Evolutionary conservation across 2,888 invertebrate genomes (phyloP), one percentile per base, ranked within the genome.

Genomic region (Beris morrisii): DNA sequence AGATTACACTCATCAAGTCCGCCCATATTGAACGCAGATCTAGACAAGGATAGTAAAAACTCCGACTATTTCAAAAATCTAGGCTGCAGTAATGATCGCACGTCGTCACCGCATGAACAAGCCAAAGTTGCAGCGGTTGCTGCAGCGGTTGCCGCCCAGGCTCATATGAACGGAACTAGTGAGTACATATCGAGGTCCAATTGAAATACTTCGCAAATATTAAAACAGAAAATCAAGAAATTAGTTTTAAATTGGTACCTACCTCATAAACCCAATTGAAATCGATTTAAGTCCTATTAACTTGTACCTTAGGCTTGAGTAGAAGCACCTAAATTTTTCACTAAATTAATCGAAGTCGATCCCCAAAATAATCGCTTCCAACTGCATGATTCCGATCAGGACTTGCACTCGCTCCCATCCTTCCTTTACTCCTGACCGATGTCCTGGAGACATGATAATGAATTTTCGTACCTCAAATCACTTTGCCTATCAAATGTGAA

Each of bases 101-200:
- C 71, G 46, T 58, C 70, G 43, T 72, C 72, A 13, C 72, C 67
- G 12, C 75, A 75, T 69, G 79, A 77, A 1, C 77, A 78, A 68
- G 73, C 77, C 64, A 83, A 83, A 71, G 82, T 82, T 57, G 73
- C 75, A 12, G 80, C 81, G 65, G 82, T 82, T 69, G 79, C 79
- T 61, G 83, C 83, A 45, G 82, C 82, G 12, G 83, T 84, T 12
- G 82, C 83, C 48, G 82, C 82, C 32, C 82, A 84, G 70, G 84
- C 86, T 55, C 87, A 87, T 77, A 78, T 87, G 55, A 87, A 87
- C 75, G 87, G 87, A 76, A 84, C 86, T 74, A 87, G 87, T 87
- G 81, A 82, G 86, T 84, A 82, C 79, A 81, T 80, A 81, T 81
- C 81, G 78, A 77, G 73, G 73, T 73, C 75, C 75, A 76, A 75